Evolutionary conservation across 23 tunicate genomes (phyloP).

Genomic region (Trididemnum miniatum): DNA sequence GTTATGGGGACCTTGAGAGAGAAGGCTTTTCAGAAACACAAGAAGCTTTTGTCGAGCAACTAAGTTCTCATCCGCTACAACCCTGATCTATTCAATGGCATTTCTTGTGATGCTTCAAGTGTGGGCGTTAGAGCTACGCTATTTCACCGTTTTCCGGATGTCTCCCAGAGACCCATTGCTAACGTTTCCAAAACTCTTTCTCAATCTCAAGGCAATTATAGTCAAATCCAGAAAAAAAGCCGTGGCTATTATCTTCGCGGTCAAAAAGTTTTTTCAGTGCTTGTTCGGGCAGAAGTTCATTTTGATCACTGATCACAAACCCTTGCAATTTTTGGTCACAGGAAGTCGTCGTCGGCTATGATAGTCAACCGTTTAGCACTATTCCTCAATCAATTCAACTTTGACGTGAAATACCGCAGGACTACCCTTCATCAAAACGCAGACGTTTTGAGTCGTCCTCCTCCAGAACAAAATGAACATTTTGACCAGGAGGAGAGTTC

Average conservation of each 20-base stretch:
- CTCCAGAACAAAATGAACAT: slow-evolving; percentile 15
- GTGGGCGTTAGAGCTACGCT: neutral
- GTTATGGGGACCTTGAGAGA: neutral
- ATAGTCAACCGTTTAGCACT: slow-evolving; percentile 2
- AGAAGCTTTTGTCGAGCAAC: neutral
- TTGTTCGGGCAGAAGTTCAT: slow-evolving; percentile 37
- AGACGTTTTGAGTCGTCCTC: slow-evolving; percentile 39
- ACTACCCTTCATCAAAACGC: slow-evolving; percentile 41
- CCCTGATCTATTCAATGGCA: neutral
- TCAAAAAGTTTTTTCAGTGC: slow-evolving; percentile 22
- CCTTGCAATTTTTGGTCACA: slow-evolving; percentile 11
- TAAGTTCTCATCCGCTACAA: neutral
- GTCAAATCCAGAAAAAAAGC: slow-evolving; percentile 45
- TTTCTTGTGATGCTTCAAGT: neutral
- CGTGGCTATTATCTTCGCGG: slow-evolving; percentile 18
- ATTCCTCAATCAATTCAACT: neutral
- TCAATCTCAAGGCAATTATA: slow-evolving; percentile 24
- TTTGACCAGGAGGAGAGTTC: slow-evolving; percentile 29
- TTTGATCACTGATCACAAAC: slow-evolving; percentile 41
- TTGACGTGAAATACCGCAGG: slow-evolving; percentile 21
- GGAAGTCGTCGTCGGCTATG: neutral
- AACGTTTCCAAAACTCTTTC: slow-evolving; percentile 33
- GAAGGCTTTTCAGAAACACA: neutral
- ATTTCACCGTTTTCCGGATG: slow-evolving; percentile 40
- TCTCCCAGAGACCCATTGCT: slow-evolving; percentile 28